Base-by-base conservation (phyloP, 2,888 invertebrate species). In the Polydrusus cervinus region DNA sequence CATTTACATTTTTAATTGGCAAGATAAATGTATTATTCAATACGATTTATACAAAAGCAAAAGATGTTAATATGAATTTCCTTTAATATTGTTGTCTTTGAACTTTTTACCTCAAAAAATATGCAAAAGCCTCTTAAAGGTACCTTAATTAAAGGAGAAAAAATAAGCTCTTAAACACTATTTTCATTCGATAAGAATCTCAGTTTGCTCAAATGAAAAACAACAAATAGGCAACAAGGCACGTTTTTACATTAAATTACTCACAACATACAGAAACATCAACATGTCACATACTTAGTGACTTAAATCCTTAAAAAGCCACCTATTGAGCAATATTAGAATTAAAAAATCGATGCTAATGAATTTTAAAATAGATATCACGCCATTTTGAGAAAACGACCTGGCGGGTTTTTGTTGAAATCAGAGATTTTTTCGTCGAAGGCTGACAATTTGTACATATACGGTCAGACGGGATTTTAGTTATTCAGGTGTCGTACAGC, bases 311-410 rank as follows among this genome's bases (percentile, higher is more conserved):
- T 34, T 55, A 55, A 34, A 34, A 55, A 34, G 55, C 55, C 55
- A 55, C 34, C 55, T 55, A 55, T 34, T 55, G 55, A 55, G 55
- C 34, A 30, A 55, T 34, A 80, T 80, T 80, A 79, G 75, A 79
- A 80, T 80, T 74, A 67, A 80, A 79, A 81, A 80, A 78, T 72
- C 71, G 53, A 80, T 80, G 80, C 78, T 76, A 79, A 80, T 80
- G 77, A 72, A 70, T 70, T 71, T 78, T 81, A 79, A 81, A 80
- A 80, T 81, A 82, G 81, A 81, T 80, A 80, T 80, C 80, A 80
- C 79, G 79, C 82, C 80, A 80, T 82, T 79, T 80, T 14, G 6
- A 34, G 55, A 55, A 55, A 71, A 74, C 60, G 60, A 60, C 10
- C 34, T 40, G 60, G 45, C 70, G 14, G 62, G 30, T 62, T 70